Evolutionary conservation across 2,797 vertebrate genomes (phyloP).

Genomic region (Holocentrus rufus): DNA sequence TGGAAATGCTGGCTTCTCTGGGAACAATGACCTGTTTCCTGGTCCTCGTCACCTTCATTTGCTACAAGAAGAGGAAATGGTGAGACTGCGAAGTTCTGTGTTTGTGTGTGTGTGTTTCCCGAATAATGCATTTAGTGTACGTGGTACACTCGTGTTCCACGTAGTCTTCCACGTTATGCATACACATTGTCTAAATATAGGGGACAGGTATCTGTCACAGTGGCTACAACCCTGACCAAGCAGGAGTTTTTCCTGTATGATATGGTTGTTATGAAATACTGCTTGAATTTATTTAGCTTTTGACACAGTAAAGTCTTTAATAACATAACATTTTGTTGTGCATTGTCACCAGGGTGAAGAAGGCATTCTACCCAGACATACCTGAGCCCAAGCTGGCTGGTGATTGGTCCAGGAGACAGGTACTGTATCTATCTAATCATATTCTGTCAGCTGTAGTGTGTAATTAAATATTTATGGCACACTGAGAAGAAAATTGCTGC

Average conservation of each 20-base stretch:
- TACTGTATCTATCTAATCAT: conserved; percentile 51
- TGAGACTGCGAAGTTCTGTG: conserved; percentile 61
- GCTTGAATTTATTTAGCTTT: not conserved
- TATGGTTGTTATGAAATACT: too few relatives aligned
- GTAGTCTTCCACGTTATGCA: too few relatives aligned
- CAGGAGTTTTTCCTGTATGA: not conserved
- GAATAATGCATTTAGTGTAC: not conserved
- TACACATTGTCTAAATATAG: not conserved
- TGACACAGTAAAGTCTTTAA: conserved; percentile 8
- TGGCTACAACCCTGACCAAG: not conserved
- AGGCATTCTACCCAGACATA: conserved; percentile 95
- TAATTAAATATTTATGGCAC: not conserved
- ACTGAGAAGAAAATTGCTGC: not conserved
- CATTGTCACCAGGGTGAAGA: conserved; percentile 89
- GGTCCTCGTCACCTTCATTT: conserved; percentile 84
- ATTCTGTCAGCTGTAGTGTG: not conserved
- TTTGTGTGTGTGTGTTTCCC: conserved; percentile 7
- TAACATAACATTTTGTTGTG: conserved; percentile 43
- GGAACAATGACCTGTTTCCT: conserved; percentile 83
- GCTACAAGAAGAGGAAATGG: conserved; percentile 95
- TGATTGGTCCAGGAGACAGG: conserved; percentile 79
- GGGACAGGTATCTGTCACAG: not conserved
- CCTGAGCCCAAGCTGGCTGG: conserved; percentile 90
- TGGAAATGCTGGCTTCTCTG: conserved; percentile 89
- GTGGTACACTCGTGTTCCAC: too few relatives aligned